Base-by-base conservation (phyloP, 2,888 invertebrate genomes). In the Hartigia nigra region DNA sequence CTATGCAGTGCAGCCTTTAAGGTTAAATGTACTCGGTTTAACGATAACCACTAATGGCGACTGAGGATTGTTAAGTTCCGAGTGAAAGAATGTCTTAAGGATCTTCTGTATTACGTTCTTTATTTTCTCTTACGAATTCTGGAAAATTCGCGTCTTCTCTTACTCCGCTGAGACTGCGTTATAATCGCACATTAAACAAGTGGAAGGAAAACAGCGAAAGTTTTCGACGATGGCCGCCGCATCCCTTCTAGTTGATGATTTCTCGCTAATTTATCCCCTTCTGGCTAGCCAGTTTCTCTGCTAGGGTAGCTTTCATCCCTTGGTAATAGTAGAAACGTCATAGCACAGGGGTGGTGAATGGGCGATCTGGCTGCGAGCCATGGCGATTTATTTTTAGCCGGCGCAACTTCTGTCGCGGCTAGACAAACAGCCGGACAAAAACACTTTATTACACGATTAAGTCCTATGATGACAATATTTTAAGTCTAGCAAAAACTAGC, bases 371-470 rank as follows among this genome's bases (percentile, higher is more conserved):
- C 80, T 36, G 74, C 70, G 70, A 76, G 80, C 80, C 80, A 80
- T 70, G 70, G 76, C 74, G 74, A 80, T 80, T 70, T 78, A 80
- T 80, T 78, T 78, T 78, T 80, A 31, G 75, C 36, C 75, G 36
- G 39, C 5, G 39, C 39, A 55, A 55, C 39, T 55, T 55, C 39
- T 5, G 39, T 55, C 39, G 79, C 80, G 84, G 84, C 85, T 86
- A 84, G 87, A 89, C 89, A 90, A 89, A 90, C 87, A 88, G 85
- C 84, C 82, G 86, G 82, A 85, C 86, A 88, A 89, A 89, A 89
- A 89, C 87, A 88, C 88, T 90, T 90, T 90, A 90, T 90, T 89
- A 88, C 87, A 86, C 88, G 88, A 90, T 90, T 89, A 90, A 89
- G 87, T 86, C 81, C 81, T 69, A 85, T 88, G 87, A 89, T 86